Evolutionary conservation across 2,113 vertebrate genomes (phyloP), one percentile per base, ranked within the genome.

Genomic region (Falco punctatus): DNA sequence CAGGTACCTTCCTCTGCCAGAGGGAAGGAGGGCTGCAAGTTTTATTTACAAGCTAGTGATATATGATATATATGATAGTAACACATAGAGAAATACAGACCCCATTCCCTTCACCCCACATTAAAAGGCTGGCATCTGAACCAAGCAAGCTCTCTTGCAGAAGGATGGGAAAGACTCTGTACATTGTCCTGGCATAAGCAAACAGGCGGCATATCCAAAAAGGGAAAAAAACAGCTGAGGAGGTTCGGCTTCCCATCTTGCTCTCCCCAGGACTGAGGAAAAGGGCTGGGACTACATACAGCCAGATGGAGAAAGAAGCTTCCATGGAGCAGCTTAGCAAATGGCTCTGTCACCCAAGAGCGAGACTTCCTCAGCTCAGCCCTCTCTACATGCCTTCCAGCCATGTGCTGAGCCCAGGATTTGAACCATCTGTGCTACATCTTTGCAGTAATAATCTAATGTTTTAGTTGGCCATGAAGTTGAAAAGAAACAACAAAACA

Each of bases 391-490:
- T 26, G 88, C 66, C 55, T 77, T 67, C 58, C 54, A 94, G 82
- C 42, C 33, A 24, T 51, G 71, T 51, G 77, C 67, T 52, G 57
- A 59, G 81, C 79, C 55, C 55, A 30, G 89, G 61, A 54, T 79
- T 71, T 61, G 58, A 87, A 44, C 90, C 90, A 87, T 95, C 94
- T 97, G 95, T 80, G 66, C 75, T 58, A 14, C 6, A 77, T 79
- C 40, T 33, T 58, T 71, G 35, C 71, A 58, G 75, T 9, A 82
- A 73, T 7, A 59, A 86, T 61, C 44, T 38, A 7, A 23, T 49
- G 3, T 74, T 85, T 95, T 23, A 24, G 19, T 40, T 91, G 73
- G 81, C 87, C 55, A 15, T 32, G 13, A 88, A 92, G 78, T 46
- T 82, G 66, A 70, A 73, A 85, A 32, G 49, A 85, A 91, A 69